These are phyloP conservation scores for Nesoenas mayeri DNA, from an alignment of 2,113 vertebrate genomes.

Conservation along the genomic window DNA sequence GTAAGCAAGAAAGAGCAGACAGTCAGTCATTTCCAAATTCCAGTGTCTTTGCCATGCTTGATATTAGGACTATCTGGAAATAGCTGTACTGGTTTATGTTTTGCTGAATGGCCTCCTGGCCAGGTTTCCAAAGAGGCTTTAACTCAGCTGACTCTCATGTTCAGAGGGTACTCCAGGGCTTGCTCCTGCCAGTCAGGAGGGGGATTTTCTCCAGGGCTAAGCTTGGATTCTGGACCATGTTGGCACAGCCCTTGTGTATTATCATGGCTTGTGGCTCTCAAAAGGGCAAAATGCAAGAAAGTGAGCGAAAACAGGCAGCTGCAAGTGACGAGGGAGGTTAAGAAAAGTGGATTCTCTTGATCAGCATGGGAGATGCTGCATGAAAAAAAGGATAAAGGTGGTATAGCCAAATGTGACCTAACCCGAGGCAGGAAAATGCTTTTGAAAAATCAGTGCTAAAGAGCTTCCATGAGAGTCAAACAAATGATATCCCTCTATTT, in stretches of 20 bases:
- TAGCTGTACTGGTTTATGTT: not conserved
- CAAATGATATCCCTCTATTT: not conserved
- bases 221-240: not conserved
- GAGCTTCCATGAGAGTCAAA: not conserved
- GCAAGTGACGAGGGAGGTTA: not conserved
- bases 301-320: slow-evolving; percentile 15
- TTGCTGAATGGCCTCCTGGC: not conserved
- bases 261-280: slow-evolving; percentile 31
- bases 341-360: not conserved
- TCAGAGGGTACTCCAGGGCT: slow-evolving; percentile 11
- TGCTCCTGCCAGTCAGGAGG: slow-evolving; percentile 25
- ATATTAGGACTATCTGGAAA: not conserved
- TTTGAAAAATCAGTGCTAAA: not conserved
- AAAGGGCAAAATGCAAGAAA: slow-evolving; percentile 41
- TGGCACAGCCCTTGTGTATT: slow-evolving; percentile 33
- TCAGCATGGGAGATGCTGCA: not conserved
- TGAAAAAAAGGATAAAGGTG: not conserved
- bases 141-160: not conserved
- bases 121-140: slow-evolving; percentile 19
- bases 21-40: not conserved
- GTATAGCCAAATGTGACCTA: not conserved
- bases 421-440: not conserved
- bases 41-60: not conserved
- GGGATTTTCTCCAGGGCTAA: slow-evolving; percentile 52
- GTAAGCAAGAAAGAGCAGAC: not conserved